Percentiles rank a stretch among this genome's conserved stretches.
These are phyloP conservation scores for Ascidia mentula DNA, from an alignment of 23 tunicate species.

Conservation along the genomic window DNA sequence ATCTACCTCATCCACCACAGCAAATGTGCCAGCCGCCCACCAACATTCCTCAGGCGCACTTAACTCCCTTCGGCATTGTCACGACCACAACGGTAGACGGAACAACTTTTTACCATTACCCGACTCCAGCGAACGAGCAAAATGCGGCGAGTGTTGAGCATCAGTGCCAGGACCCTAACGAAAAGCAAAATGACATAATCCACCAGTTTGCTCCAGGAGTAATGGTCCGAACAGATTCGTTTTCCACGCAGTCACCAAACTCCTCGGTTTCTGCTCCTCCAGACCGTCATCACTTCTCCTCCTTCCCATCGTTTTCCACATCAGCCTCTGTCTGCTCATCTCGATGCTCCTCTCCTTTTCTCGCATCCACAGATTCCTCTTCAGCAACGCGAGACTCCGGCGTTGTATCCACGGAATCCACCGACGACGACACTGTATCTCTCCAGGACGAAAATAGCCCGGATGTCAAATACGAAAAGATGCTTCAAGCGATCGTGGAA, in stretches of 20 bases:
- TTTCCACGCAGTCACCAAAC: constrained; percentile 6
- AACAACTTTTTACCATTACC: constrained; percentile 44
- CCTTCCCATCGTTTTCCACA: not conserved
- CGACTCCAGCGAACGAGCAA: not conserved
- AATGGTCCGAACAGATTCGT: not conserved
- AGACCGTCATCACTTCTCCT: not conserved
- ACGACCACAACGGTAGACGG: constrained; percentile 28
- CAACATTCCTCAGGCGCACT: not conserved
- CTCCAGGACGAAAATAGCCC: not conserved
- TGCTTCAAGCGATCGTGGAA: constrained; percentile 20
- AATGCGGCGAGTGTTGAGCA: not conserved
- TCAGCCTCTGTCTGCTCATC: constrained; percentile 17
- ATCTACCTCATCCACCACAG: not conserved
- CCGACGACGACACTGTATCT: constrained; percentile 35
- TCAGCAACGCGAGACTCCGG: constrained; percentile 45
- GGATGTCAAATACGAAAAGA: constrained; percentile 12
- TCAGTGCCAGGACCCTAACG: not conserved
- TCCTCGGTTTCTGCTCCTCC: constrained; percentile 19
- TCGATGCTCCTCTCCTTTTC: constrained; percentile 44
- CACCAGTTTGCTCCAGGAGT: not conserved
- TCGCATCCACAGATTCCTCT: constrained; percentile 17
- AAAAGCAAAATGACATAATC: not conserved
- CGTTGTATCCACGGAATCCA: constrained; percentile 41
- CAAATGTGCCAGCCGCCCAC: not conserved
- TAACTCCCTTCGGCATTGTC: constrained; percentile 32